These are phyloP conservation scores for Meiosimyza decipiens DNA, from an alignment of 2,888 invertebrate genomes.

Conservation along the genomic window DNA sequence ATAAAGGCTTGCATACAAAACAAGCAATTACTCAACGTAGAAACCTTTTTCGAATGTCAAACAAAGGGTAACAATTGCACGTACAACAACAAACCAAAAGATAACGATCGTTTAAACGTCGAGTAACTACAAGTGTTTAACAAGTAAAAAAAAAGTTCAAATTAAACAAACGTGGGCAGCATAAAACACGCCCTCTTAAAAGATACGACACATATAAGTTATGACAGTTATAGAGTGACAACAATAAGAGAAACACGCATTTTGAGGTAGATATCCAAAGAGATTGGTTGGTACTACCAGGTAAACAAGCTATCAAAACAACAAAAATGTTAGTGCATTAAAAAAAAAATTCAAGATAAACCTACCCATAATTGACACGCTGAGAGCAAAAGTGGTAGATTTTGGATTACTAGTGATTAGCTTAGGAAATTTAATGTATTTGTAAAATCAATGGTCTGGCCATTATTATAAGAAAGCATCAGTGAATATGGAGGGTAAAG, in stretches of 20 bases:
- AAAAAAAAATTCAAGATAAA: too few species aligned
- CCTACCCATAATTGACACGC: too few species aligned
- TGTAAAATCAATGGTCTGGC: too few species aligned
- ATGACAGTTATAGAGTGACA: conserved; percentile 20
- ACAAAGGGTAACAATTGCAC: conserved; percentile 3
- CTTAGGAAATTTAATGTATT: too few species aligned
- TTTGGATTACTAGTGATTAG: too few species aligned
- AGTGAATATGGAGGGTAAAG: too few species aligned
- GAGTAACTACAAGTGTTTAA: background rate
- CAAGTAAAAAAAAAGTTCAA: background rate
- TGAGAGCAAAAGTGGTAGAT: too few species aligned
- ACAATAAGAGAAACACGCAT: background rate
- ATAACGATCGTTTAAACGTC: background rate
- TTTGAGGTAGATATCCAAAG: background rate
- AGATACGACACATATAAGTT: background rate
- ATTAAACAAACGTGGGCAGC: conserved; percentile 25
- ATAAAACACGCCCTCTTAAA: conserved; percentile 19
- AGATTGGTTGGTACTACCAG: background rate
- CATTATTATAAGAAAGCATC: too few species aligned
- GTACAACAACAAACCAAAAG: background rate
- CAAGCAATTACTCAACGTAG: background rate
- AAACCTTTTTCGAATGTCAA: background rate
- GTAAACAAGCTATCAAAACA: too few species aligned
- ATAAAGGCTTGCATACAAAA: background rate
- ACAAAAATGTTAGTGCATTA: too few species aligned